Evolutionary conservation across 2,888 invertebrate genomes (phyloP).

Genomic region (Hedychridium roseum): DNA sequence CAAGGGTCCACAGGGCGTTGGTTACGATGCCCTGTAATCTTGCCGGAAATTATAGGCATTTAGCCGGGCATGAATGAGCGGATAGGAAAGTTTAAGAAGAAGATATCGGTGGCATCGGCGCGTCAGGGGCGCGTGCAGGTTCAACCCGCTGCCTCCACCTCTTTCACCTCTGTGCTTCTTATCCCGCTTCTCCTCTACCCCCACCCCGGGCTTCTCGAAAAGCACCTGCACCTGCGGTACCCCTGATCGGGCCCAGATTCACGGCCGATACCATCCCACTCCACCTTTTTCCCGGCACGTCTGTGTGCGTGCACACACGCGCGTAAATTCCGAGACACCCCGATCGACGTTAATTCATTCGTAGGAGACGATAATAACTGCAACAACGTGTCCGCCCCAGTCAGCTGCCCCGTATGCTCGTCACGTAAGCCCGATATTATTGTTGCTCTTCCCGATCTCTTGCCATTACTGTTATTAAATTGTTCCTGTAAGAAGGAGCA

Average conservation of each 20-base stretch:
- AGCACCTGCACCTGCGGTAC: constrained; percentile 44
- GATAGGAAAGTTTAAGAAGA: constrained; percentile 55
- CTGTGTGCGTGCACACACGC: constrained; percentile 8
- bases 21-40: constrained; percentile 61
- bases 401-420: neutral
- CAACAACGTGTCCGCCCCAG: constrained; percentile 20
- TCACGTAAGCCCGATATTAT: neutral
- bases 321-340: constrained; percentile 27
- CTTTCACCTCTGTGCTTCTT: constrained; percentile 9
- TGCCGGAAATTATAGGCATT: constrained; percentile 61
- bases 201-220: constrained; percentile 32
- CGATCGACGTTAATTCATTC: constrained; percentile 33
- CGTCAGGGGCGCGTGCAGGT: constrained; percentile 54
- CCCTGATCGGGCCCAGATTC: constrained; percentile 48
- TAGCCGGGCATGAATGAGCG: constrained; percentile 57
- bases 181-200: constrained; percentile 7
- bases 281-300: neutral
- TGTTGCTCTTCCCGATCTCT: neutral
- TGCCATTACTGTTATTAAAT: constrained; percentile 3
- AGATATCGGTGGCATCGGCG: constrained; percentile 56
- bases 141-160: constrained; percentile 24
- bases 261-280: constrained; percentile 37
- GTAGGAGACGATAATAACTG: constrained; percentile 34
- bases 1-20: constrained; percentile 41
- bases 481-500: neutral